phyloP scores from a whole-genome alignment of 1,140 invertebrate genomes.

The Mizuhopecten yessoensis region DNA sequence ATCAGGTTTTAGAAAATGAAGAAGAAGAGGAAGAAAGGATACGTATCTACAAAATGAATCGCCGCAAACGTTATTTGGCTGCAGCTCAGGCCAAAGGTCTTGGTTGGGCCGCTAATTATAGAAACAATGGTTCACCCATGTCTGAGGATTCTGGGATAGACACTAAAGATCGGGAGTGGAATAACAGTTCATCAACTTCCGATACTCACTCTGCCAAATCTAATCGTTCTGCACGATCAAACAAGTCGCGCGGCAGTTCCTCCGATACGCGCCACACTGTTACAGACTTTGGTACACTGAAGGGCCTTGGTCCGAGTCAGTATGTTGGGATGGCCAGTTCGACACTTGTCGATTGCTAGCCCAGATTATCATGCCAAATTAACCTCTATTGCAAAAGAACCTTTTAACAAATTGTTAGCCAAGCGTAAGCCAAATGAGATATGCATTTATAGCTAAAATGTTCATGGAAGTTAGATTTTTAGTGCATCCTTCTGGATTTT shows the following conservation, averaged over 20 bases:
- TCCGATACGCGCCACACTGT: background rate
- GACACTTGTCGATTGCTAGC: background rate
- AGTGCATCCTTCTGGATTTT: too few species aligned
- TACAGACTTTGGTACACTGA: slow-evolving; percentile 46
- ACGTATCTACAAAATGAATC: slow-evolving; percentile 78
- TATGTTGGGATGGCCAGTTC: background rate
- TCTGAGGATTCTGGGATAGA: slow-evolving; percentile 74
- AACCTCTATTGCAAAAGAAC: background rate
- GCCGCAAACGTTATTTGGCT: slow-evolving; percentile 78
- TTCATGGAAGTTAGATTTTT: background rate
- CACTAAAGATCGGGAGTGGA: slow-evolving; percentile 51
- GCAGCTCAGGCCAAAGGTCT: slow-evolving; percentile 78
- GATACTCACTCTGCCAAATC: slow-evolving; percentile 26
- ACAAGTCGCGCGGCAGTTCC: background rate
- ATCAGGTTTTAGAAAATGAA: slow-evolving; percentile 69
- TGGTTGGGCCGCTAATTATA: slow-evolving; percentile 74
- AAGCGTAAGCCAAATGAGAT: background rate
- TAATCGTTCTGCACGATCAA: slow-evolving; percentile 15
- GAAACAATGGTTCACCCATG: slow-evolving; percentile 68
- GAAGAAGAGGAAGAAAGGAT: slow-evolving; percentile 77
- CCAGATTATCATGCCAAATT: background rate
- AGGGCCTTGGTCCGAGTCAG: slow-evolving; percentile 46
- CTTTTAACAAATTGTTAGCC: too few species aligned
- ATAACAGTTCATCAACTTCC: slow-evolving; percentile 41
- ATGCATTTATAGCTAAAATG: background rate